Evolutionary conservation across 1,140 invertebrate species (phyloP), one percentile per base, ranked within the genome.

Genomic region (Pseudomyrmex flavicornis): DNA sequence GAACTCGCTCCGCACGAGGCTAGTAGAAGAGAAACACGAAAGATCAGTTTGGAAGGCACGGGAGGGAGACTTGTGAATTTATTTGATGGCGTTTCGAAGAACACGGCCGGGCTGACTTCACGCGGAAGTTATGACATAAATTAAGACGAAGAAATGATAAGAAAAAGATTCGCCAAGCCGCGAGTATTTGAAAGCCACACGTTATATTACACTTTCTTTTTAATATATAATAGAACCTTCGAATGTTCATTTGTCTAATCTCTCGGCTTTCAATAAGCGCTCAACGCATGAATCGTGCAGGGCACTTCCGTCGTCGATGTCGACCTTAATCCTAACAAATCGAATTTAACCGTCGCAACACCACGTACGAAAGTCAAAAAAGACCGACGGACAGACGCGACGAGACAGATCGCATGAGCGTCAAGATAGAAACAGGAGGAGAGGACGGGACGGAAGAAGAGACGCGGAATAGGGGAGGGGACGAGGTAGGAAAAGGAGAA

Each of bases 301-400:
- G 66, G 35, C 44, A 70, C 54, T 80, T 72, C 66, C 66, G 54
- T 59, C 54, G 66, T 85, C 7, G 26, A 68, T 9, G 63, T 56
- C 59, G 17, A 89, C 86, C 88, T 92, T 93, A 94, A 94, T 94
- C 93, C 92, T 93, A 93, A 94, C 90, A 93, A 94, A 94, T 94
- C 91, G 92, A 94, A 89, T 92, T 89, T 91, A 93, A 94, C 93
- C 91, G 93, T 93, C 92, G 85, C 77, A 85, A 63, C 10, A 65
- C 61, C 73, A 79, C 73, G 61, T 50, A 79, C 68, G 54, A n/a
- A 70, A 74, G 79, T 13, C 69, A 26, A 70, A 63, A 77, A 50
- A 75, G n/a, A 65, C 59, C 66, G 85, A 86, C 74, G 88, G 84
- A 84, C 82, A 66, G 46, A 84, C 74, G 75, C 74, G 66, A 73